Conservation (phyloP, 2,888 invertebrate species). For the Octodonta nipae region DNA sequence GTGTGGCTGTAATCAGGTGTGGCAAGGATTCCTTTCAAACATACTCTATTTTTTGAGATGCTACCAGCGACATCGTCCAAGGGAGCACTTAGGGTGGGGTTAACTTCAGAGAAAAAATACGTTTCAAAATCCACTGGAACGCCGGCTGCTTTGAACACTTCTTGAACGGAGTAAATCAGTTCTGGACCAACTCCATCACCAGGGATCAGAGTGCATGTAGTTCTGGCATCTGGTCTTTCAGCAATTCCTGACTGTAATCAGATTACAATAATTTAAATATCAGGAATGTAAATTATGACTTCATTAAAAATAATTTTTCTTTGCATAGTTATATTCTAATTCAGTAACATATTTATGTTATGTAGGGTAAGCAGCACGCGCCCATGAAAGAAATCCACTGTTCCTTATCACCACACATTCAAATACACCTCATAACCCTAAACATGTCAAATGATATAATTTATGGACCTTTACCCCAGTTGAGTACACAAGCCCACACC, state of each 20-base stretch:
- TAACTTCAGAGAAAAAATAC: slow-evolving; percentile 84
- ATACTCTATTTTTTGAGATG: slow-evolving; percentile 72
- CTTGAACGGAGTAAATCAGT: slow-evolving; percentile 77
- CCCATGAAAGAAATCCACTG: no score
- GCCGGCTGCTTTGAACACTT: slow-evolving; percentile 80
- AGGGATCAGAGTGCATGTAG: slow-evolving; percentile 85
- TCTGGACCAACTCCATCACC: slow-evolving; percentile 99
- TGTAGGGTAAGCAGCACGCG: no score
- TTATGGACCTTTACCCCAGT: no score
- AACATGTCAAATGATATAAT: no score
- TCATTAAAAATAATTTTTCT: no score
- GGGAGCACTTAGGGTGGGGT: slow-evolving; percentile 75
- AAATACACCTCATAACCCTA: no score
- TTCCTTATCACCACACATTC: no score
- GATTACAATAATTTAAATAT: no score
- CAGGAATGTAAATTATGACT: no score
- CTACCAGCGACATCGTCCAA: slow-evolving; percentile 70
- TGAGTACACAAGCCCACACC: no score
- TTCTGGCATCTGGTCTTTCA: slow-evolving; percentile 38
- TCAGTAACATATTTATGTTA: no score
- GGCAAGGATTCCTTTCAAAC: slow-evolving; percentile 67
- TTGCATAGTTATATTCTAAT: no score
- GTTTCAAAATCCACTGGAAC: slow-evolving; percentile 95
- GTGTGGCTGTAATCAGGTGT: slow-evolving; percentile 78
- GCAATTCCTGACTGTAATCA: slow-evolving; percentile 17